These are phyloP conservation scores for Drosophila parthenogenetica DNA, from an alignment of 2,888 invertebrate genomes.

Conservation along the genomic window DNA sequence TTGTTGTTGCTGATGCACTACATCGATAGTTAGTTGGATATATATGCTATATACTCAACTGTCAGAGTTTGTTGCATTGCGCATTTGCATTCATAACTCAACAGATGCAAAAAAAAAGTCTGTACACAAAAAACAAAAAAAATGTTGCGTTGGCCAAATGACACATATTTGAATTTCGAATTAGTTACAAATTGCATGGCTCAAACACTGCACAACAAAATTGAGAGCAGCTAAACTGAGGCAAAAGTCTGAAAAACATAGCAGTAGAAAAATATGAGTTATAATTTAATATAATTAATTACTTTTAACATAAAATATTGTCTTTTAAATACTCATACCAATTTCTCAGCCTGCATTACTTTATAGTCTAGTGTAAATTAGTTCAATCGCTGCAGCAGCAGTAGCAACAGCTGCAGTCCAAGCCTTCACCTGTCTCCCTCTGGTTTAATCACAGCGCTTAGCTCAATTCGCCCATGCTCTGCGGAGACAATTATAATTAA, in stretches of 20 bases:
- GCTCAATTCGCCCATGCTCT: constrained; percentile 23
- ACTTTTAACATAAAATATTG: too few species aligned
- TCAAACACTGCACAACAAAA: constrained; percentile 47
- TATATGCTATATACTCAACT: constrained; percentile 35
- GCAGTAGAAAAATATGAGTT: too few species aligned
- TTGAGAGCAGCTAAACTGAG: neutral
- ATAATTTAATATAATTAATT: too few species aligned
- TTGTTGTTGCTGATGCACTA: constrained; percentile 70
- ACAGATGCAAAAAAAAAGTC: constrained; percentile 54
- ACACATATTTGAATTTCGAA: constrained; percentile 76
- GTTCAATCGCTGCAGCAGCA: constrained; percentile 25
- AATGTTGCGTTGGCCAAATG: constrained; percentile 72
- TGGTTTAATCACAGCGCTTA: constrained; percentile 3
- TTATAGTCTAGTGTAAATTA: constrained; percentile 53
- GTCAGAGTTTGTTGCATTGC: constrained; percentile 61
- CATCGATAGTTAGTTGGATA: constrained; percentile 61
- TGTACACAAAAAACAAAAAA: constrained; percentile 22
- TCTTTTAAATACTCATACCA: neutral
- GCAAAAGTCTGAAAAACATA: too few species aligned
- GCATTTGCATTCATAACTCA: constrained; percentile 80
- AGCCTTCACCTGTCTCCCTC: constrained; percentile 58
- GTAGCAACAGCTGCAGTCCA: constrained; percentile 38
- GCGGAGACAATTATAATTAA: constrained; percentile 60
- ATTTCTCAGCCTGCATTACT: neutral
- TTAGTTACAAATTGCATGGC: constrained; percentile 61